Percentiles rank a stretch among this genome's conserved stretches.
Conservation (phyloP, 2,797 vertebrate species). For the Otolemur crassicaudatus region DNA sequence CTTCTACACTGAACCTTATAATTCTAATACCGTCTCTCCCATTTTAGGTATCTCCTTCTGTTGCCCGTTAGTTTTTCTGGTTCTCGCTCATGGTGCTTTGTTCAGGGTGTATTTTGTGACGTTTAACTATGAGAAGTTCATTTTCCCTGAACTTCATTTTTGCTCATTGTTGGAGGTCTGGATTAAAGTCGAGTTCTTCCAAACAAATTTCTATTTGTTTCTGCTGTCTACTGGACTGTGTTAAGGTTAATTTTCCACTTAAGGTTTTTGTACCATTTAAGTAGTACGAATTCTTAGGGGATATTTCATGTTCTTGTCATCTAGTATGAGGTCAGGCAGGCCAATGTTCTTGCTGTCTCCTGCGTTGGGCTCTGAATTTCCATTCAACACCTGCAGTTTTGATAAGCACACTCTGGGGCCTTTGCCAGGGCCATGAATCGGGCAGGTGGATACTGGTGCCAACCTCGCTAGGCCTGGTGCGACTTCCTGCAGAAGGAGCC, state of each 20-base stretch:
- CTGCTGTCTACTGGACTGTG: neutral
- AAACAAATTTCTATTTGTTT: constrained; percentile 48
- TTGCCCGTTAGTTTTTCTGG: neutral
- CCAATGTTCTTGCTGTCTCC: constrained; percentile 9
- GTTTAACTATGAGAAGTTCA: neutral
- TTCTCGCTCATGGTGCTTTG: neutral
- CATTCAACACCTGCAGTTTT: neutral
- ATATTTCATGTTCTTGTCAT: constrained; percentile 9
- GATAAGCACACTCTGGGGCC: neutral
- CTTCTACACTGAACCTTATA: neutral
- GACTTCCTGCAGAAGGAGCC: neutral
- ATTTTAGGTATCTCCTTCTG: neutral
- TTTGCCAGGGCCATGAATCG: neutral
- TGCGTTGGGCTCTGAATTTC: neutral
- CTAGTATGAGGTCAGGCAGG: neutral
- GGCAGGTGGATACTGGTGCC: neutral
- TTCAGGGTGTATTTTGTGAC: neutral
- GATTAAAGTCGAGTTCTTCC: constrained; percentile 24
- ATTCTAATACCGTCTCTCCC: neutral
- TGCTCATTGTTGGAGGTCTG: constrained; percentile 37
- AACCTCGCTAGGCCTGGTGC: neutral
- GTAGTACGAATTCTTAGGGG: neutral
- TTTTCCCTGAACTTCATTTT: constrained; percentile 39
- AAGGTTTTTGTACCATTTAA: neutral
- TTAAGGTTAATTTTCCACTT: constrained; percentile 32